A percentile compares a stretch with the other conserved stretches of the same genome.
phyloP scores from a whole-genome alignment of 2,113 vertebrate species.

The Okapia johnstoni region DNA sequence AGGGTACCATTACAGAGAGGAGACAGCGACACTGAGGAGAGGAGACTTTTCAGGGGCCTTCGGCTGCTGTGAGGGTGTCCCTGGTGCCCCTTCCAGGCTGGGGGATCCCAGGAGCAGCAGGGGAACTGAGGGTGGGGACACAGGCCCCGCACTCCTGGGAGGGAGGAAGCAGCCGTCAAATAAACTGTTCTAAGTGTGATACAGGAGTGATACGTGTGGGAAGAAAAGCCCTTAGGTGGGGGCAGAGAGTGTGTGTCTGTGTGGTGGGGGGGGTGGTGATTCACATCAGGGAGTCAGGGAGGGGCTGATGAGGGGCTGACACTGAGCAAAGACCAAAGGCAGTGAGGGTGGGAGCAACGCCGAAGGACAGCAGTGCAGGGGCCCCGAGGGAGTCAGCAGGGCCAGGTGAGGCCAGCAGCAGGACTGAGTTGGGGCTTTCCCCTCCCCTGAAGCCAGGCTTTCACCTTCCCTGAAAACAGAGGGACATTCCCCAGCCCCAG shows the following conservation, averaged over 20 bases:
- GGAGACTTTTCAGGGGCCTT: no score
- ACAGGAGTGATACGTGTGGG: not conserved
- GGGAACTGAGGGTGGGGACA: not conserved
- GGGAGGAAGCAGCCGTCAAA: not conserved
- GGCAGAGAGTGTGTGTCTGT: not conserved
- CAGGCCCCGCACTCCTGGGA: no score
- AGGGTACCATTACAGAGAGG: not conserved
- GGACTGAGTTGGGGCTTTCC: not conserved
- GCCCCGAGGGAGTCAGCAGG: not conserved
- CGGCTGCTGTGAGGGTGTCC: not conserved
- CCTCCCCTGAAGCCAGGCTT: not conserved
- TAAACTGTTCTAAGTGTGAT: not conserved
- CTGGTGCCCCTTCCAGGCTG: not conserved
- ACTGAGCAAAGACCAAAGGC: not conserved
- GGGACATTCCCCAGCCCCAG: not conserved
- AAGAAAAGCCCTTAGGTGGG: not conserved
- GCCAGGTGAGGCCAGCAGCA: fast-evolving
- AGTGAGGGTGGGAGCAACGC: not conserved
- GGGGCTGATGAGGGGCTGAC: not conserved
- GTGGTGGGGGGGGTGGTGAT: not conserved
- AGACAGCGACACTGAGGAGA: not conserved
- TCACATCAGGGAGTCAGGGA: not conserved
- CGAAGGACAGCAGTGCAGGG: not conserved
- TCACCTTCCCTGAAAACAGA: not conserved
- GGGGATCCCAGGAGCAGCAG: not conserved